Evolutionary conservation across 53 echinoderm and acorn worm species (phyloP).

Genomic region (Holothuria scabra): DNA sequence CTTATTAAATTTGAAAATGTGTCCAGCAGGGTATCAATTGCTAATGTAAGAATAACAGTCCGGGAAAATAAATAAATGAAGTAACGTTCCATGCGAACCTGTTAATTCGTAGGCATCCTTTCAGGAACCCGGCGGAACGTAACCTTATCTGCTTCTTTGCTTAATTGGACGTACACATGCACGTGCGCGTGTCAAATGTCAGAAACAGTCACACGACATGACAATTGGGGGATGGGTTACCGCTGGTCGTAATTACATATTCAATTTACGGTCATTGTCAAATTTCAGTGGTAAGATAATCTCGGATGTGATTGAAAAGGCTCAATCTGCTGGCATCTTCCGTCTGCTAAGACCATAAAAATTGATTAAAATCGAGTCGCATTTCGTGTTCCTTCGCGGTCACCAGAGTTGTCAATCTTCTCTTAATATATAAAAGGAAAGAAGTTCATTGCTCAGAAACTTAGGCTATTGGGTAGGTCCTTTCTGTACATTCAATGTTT

Average conservation of each 20-base stretch:
- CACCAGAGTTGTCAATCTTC: too few species aligned
- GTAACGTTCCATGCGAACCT: neutral
- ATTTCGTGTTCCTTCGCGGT: too few species aligned
- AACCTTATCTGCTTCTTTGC: neutral
- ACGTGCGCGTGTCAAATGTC: constrained; percentile 27
- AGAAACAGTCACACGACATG: neutral
- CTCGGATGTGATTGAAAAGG: too few species aligned
- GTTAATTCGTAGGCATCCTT: constrained; percentile 23
- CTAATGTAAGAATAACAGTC: constrained; percentile 32
- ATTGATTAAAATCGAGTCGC: too few species aligned
- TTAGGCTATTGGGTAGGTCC: too few species aligned
- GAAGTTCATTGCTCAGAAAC: too few species aligned
- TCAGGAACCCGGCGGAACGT: neutral
- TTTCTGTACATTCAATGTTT: too few species aligned
- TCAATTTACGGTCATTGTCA: constrained; percentile 18
- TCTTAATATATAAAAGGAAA: too few species aligned
- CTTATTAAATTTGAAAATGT: constrained; percentile 8
- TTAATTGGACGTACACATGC: constrained; percentile 4
- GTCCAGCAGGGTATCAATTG: constrained; percentile 13
- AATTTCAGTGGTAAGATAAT: too few species aligned
- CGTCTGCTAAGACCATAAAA: too few species aligned
- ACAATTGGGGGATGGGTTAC: constrained; percentile 6
- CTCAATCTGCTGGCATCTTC: too few species aligned
- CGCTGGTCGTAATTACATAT: constrained; percentile 5
- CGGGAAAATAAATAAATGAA: neutral